These are phyloP conservation scores for Acronicta psi DNA, from an alignment of 2,888 invertebrate species.

Conservation along the genomic window DNA sequence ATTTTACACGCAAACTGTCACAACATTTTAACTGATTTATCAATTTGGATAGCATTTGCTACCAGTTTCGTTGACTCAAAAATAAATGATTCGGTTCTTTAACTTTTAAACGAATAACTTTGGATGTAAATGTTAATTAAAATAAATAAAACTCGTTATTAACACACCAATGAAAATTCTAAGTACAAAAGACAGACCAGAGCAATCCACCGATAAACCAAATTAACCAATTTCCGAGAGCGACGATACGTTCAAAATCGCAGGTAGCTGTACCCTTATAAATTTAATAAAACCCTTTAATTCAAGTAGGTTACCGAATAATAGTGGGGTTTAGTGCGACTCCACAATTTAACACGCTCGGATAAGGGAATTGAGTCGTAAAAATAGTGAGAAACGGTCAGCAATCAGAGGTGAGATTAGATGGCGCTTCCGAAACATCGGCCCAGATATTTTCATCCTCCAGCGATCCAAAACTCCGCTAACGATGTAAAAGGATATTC, in stretches of 20 bases:
- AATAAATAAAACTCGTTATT: too few species aligned
- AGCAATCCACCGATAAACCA: constrained; percentile 38
- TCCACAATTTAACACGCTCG: constrained; percentile 68
- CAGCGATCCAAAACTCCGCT: constrained; percentile 56
- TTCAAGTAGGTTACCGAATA: constrained; percentile 65
- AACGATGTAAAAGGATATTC: constrained; percentile 71
- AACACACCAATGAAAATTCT: constrained; percentile 33
- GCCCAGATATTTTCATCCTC: constrained; percentile 41
- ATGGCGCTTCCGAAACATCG: constrained; percentile 66
- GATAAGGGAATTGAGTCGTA: constrained; percentile 76
- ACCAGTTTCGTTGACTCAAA: constrained; percentile 11
- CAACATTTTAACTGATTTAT: constrained; percentile 41
- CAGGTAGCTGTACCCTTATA: constrained; percentile 65
- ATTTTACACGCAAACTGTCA: constrained; percentile 55
- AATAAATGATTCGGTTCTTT: constrained; percentile 4
- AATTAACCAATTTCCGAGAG: constrained; percentile 55
- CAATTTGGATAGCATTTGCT: constrained; percentile 29
- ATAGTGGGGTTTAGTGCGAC: constrained; percentile 65
- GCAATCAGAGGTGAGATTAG: constrained; percentile 83
- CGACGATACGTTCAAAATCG: constrained; percentile 55
- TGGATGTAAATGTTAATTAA: too few species aligned
- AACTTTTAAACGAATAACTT: too few species aligned
- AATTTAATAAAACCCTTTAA: constrained; percentile 70
- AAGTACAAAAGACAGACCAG: constrained; percentile 24
- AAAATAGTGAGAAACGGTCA: constrained; percentile 79